Evolutionary conservation across 2,888 invertebrate species (phyloP), one percentile per base, ranked within the genome.

Genomic region (Amblyjoppa fuscipennis): DNA sequence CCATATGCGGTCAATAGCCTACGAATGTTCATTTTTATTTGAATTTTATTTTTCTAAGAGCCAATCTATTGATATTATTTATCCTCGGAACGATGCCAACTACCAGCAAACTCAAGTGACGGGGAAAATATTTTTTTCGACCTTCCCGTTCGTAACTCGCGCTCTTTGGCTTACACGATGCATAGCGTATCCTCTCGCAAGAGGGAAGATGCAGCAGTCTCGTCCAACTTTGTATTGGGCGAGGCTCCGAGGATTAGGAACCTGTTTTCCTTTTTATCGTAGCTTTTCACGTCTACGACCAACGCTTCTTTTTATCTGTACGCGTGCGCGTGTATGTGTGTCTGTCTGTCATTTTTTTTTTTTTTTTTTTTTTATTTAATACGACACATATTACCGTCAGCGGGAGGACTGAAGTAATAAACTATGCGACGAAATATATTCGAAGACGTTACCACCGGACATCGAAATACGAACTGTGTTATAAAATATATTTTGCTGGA

Each of bases 1-100:
- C 68, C 61, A 38, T 73, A 69, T 83, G 77, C 87, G 88, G 87
- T 86, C 88, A 87, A 85, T 86, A 87, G 86, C 88, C 88, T 88
- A 86, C 82, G 77, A 82, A 79, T 88, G 88, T 53, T 75, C 49
- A 25, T 3, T 25, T 20, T 38, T 38, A 51, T 13, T 71, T 49
- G 25, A 38, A 45, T 41, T 41, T 9, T 9, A 9, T 41, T 4
- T 41, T 41, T 9, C 41, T 41, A 9, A 41, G 41, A 9, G 7
- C 2, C 9, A 41, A 41, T 34, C 34, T 34, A 34, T 34, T 4
- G 34, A 4, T 34, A 34, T 34, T 34, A 34, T 34, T 34, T 4
- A 4, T 34, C 34, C 34, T 34, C 34, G 34, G 2, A 4, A 34
- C 34, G 34, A 3, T 34, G 3, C 34, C 20, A 20, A 20, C 20